Evolutionary conservation across 2,888 invertebrate genomes (phyloP), one percentile per base, ranked within the genome.

Genomic region (Asteroscopus sphinx): DNA sequence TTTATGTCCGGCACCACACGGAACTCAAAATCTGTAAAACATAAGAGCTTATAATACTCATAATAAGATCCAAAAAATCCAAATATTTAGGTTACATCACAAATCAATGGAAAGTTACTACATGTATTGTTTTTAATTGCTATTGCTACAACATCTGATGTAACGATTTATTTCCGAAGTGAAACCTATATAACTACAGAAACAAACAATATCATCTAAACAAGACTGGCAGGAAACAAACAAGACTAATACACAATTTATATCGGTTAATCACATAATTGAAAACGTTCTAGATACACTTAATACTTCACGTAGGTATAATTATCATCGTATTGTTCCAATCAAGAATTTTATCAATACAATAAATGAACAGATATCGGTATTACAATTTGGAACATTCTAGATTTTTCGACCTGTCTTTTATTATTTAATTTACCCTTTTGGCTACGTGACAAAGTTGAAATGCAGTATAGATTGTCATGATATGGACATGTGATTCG

Each of bases 231-330:
- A 16, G 12, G 28, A 11, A 42, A 12, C 7, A 26, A 33, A 64
- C 59, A 59, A 66, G 44, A 35, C 33, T 26, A 6, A 37, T 44
- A 35, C 16, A 15, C 35, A 9, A 35, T 7, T 33, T 33, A 16
- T 44, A 66, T 59, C 17, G 9, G 8, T 26, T 17, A 46, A 66
- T 52, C 46, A 39, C 41, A 52, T 0, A 25, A 48, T 41, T 55
- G 33, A 17, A 45, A 57, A 35, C 17, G 55, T 45, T 36, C 49
- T 55, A 60, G 49, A 57, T 65, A 40, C 26, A 63, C 26, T 37
- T 46, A 32, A 17, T 39, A 21, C 12, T 7, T 12, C 33, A 44
- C 33, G 30, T 53, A 49, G 17, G 7, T 53, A 45, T 33, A 42
- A 60, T 51, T 57, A 40, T 36, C 46, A 17, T 13, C 37, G 35